Percentiles rank a stretch among this genome's conserved stretches.
These are phyloP conservation scores for Rhinophrynus dorsalis DNA, from an alignment of 2,797 vertebrate genomes.

Conservation along the genomic window DNA sequence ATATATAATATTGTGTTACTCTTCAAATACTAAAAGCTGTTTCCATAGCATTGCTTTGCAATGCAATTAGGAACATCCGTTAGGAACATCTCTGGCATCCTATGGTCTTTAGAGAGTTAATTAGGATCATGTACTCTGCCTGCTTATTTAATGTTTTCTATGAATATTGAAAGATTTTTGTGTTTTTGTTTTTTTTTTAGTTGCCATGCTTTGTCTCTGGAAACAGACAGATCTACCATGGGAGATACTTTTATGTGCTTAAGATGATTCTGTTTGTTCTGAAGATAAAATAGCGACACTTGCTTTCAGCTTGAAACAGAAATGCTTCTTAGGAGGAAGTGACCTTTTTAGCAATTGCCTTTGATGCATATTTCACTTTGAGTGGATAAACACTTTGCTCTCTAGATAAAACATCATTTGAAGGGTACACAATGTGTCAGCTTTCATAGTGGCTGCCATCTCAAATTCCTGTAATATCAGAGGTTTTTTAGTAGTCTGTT, in stretches of 20 bases:
- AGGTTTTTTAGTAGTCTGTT: background rate
- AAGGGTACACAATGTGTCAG: slow-evolving; percentile 13
- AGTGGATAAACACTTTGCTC: slow-evolving; percentile 32
- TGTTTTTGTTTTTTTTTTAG: background rate
- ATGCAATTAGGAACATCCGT: too few relatives aligned
- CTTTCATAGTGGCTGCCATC: background rate
- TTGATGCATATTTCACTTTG: slow-evolving; percentile 40
- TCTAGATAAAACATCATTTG: slow-evolving; percentile 29
- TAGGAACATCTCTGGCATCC: too few relatives aligned
- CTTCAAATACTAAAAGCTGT: too few relatives aligned
- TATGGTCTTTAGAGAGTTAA: too few relatives aligned
- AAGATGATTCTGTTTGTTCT: slow-evolving; percentile 6
- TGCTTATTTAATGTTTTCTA: too few relatives aligned
- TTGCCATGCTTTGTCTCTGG: background rate
- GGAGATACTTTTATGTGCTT: background rate
- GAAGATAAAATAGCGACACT: slow-evolving; percentile 14
- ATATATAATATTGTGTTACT: too few relatives aligned
- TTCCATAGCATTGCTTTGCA: too few relatives aligned
- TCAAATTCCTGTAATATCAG: slow-evolving; percentile 13
- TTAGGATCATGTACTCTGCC: too few relatives aligned
- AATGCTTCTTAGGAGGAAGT: background rate
- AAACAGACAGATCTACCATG: background rate
- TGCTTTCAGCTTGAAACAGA: slow-evolving; percentile 16
- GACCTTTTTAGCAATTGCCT: slow-evolving; percentile 44
- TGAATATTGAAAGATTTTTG: too few relatives aligned